Base-by-base conservation (phyloP, 2,113 vertebrate species). In the Rynchops niger region DNA sequence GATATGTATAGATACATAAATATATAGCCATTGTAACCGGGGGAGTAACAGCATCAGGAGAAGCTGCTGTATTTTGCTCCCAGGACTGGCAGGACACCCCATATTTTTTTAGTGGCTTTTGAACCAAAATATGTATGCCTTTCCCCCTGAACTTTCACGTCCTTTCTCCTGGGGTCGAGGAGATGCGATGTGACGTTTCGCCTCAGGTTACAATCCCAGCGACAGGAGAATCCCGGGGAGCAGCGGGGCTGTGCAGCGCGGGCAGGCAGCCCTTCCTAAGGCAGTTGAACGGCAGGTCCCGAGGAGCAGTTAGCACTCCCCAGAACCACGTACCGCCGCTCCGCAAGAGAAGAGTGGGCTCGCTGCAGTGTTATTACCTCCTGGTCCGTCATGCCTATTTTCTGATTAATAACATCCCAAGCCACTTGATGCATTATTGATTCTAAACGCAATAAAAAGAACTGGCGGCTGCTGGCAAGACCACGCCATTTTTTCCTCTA, bases 401-500 rank as follows among this genome's bases (percentile, higher is more conserved):
- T 84, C 87, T 96, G 95, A 97, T 98, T 96, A 97, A 97, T 93
- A 93, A 92, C 95, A 93, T 97, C 95, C 96, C 96, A 52, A 90
- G 88, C 81, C 97, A 90, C 95, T 95, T 93, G 96, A 73, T 94
- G 96, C 91, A 55, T 95, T 94, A 96, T 97, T 81, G 97, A 97
- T 97, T 97, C 94, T 62, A 27, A 93, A 94, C 88, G 79, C 95
- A 83, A 55, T 93, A 85, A 84, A 74, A 83, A 82, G 82, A 86
- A 62, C 93, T 93, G 97, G 95, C 73, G 42, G 88, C 79, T 90
- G 69, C 94, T 95, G 92, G 82, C 92, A 53, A 76, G 69, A 38
- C 72, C 78, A 14, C n/a, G 16, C 88, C 21, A 3, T 58, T 90
- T 45, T 66, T 59, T 61, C 65, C 56, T 62, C 53, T 47, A n/a